phyloP scores from a whole-genome alignment of 2,888 invertebrate species.

The Agonopterix alstromeriana region DNA sequence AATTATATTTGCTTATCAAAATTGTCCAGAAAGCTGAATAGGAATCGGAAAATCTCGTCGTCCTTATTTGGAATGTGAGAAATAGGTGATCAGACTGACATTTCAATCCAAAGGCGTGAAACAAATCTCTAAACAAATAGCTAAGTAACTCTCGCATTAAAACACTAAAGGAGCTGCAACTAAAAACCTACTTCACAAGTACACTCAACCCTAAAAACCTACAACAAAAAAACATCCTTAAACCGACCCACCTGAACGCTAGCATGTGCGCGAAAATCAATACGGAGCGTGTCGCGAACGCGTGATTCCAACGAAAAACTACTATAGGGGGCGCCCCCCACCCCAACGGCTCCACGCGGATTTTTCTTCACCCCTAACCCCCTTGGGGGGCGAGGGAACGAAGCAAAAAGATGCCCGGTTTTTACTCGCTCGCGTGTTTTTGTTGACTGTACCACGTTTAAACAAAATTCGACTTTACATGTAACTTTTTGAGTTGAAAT shows the following conservation, averaged over 20 bases:
- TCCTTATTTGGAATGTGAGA: no score
- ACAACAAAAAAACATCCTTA: no score
- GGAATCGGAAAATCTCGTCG: no score
- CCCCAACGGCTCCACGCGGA: slow-evolving; percentile 34
- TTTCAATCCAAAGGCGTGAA: no score
- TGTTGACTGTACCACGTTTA: slow-evolving; percentile 44
- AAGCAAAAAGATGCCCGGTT: slow-evolving; percentile 71
- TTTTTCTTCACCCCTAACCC: slow-evolving; percentile 61
- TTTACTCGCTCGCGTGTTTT: slow-evolving; percentile 64
- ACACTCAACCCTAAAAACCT: neutral
- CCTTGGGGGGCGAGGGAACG: slow-evolving; percentile 55
- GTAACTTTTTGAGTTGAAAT: slow-evolving; percentile 8
- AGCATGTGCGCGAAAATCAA: slow-evolving; percentile 71
- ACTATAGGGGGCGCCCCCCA: slow-evolving; percentile 43
- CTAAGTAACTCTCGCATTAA: no score
- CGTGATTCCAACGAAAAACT: slow-evolving; percentile 75
- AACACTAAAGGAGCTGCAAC: no score
- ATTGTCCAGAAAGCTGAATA: no score
- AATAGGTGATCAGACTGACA: no score
- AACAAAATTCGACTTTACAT: slow-evolving; percentile 10
- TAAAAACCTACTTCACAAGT: neutral
- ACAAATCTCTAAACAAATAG: no score
- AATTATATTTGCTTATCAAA: no score
- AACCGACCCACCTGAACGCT: slow-evolving; percentile 47
- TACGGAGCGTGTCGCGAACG: slow-evolving; percentile 67